These are phyloP conservation scores for Exephanes ischioxanthus DNA, from an alignment of 2,888 invertebrate genomes.

Conservation along the genomic window DNA sequence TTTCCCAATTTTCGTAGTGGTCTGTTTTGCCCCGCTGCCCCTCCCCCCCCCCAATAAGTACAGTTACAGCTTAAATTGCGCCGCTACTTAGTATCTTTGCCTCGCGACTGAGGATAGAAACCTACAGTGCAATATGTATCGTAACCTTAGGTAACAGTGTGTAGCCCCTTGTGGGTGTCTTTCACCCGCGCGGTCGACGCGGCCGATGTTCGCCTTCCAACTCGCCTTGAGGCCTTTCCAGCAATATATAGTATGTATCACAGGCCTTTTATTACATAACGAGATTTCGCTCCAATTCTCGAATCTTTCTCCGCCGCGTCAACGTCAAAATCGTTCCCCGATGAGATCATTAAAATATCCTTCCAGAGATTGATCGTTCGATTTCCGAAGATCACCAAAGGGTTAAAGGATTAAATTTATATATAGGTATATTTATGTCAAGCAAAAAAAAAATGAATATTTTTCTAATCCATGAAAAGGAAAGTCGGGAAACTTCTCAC, in stretches of 20 bases:
- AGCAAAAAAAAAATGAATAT: not conserved
- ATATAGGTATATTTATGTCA: too few species aligned
- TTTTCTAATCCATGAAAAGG: conserved; percentile 10
- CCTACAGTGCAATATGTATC: conserved; percentile 14
- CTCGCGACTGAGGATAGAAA: conserved; percentile 17
- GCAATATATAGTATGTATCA: conserved; percentile 54
- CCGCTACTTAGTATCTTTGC: conserved; percentile 11
- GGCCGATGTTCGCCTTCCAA: conserved; percentile 41
- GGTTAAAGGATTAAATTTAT: not conserved
- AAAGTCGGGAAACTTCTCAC: conserved; percentile 9
- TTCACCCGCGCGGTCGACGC: conserved; percentile 33
- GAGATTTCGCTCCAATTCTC: conserved; percentile 74
- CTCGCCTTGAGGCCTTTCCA: conserved; percentile 77
- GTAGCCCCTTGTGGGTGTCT: conserved; percentile 31
- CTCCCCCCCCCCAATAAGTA: not conserved
- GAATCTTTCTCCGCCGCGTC: conserved; percentile 26
- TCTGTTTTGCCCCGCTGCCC: not conserved
- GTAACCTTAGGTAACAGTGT: conserved; percentile 6
- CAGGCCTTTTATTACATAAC: conserved; percentile 76
- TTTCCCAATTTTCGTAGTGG: not conserved
- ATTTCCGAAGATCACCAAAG: too few species aligned
- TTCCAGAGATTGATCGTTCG: not conserved
- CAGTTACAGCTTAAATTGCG: not conserved
- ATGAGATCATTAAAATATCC: conserved; percentile 9
- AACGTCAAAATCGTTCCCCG: conserved; percentile 12